These are phyloP conservation scores for Anoura caudifer DNA, from an alignment of 2,113 vertebrate species.

Conservation along the genomic window DNA sequence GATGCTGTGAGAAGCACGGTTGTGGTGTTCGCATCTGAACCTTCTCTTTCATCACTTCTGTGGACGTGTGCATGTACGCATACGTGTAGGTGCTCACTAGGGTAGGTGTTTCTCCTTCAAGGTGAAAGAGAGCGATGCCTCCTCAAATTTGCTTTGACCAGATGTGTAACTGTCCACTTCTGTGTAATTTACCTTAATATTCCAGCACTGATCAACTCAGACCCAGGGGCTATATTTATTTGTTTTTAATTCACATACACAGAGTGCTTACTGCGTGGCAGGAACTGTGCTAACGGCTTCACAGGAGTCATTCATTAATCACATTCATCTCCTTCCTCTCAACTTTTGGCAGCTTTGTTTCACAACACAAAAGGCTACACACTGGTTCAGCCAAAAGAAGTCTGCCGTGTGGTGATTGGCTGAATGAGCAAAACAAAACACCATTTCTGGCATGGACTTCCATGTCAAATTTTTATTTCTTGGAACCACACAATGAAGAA, in stretches of 20 bases:
- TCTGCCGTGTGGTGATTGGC: constrained; percentile 54
- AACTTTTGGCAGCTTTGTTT: constrained; percentile 48
- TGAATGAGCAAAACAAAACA: constrained; percentile 56
- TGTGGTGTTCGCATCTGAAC: background rate
- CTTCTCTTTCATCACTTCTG: background rate
- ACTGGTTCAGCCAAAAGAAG: constrained; percentile 45
- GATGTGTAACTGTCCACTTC: background rate
- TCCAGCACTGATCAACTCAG: background rate
- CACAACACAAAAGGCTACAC: constrained; percentile 32
- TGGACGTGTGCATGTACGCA: background rate
- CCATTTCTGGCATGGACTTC: constrained; percentile 43
- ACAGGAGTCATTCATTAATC: background rate
- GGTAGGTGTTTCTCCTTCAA: background rate
- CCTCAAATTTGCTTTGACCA: background rate
- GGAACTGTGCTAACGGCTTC: background rate
- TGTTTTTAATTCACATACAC: background rate
- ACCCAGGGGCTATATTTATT: background rate
- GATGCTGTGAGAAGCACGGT: background rate
- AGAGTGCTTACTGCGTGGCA: background rate
- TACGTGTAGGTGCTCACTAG: background rate
- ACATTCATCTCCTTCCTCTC: constrained; percentile 5
- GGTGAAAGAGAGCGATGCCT: background rate
- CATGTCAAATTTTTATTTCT: constrained; percentile 49
- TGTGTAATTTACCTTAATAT: background rate
- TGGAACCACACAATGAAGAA: constrained; percentile 32